These are phyloP conservation scores for Euura lappo DNA, from an alignment of 1,140 invertebrate genomes.

Conservation along the genomic window DNA sequence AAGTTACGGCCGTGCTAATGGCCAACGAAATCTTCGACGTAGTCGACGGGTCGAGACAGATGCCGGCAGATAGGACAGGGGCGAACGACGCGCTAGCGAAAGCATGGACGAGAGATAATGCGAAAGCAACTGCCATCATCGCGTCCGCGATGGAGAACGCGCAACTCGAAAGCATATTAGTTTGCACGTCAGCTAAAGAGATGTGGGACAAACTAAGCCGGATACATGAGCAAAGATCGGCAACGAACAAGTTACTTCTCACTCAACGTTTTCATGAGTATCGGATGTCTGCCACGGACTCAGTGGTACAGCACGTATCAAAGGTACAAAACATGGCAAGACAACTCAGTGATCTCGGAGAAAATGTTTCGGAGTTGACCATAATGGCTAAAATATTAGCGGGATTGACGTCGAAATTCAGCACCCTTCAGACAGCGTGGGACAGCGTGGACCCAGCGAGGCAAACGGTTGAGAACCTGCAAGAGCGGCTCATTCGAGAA, in stretches of 20 bases:
- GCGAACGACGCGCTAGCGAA: constrained; percentile 9
- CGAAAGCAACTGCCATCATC: constrained; percentile 22
- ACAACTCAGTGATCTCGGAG: too few relatives aligned
- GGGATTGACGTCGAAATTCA: constrained; percentile 14
- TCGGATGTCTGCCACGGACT: constrained; percentile 17
- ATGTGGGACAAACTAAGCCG: constrained; percentile 28
- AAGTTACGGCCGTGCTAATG: constrained; percentile 9
- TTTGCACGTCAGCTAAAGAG: constrained; percentile 18
- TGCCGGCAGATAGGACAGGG: constrained; percentile 7
- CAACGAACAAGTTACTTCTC: constrained; percentile 22
- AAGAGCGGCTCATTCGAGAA: background rate
- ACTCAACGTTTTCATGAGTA: constrained; percentile 30
- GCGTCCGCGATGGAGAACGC: constrained; percentile 17
- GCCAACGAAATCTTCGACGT: constrained; percentile 13
- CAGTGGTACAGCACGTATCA: constrained; percentile 20
- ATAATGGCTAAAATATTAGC: constrained; percentile 26
- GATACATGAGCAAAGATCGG: constrained; percentile 27
- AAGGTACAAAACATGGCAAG: constrained; percentile 13
- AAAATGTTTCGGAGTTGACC: constrained; percentile 2
- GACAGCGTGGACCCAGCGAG: background rate
- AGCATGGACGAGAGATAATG: constrained; percentile 23
- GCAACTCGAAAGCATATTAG: constrained; percentile 25
- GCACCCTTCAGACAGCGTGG: too few relatives aligned
- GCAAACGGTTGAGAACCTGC: constrained; percentile 19
- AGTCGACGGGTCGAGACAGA: constrained; percentile 13